Conservation (phyloP, 2,888 invertebrate species). For the Xiphydria camelus region DNA sequence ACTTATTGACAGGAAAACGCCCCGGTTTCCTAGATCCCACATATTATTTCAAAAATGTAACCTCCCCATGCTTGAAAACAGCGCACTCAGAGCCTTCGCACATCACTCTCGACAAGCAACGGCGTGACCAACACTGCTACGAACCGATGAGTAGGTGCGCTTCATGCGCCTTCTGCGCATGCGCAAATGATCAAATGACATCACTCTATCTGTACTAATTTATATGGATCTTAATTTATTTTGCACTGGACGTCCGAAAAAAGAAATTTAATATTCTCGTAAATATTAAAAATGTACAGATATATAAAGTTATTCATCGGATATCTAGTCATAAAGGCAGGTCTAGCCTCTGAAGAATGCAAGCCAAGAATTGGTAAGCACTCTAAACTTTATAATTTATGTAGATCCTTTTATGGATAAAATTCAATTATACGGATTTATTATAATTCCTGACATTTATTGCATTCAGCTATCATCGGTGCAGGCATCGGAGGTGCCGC, state of each 20-base stretch:
- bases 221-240: no score
- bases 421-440: neutral
- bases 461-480: constrained; percentile 63
- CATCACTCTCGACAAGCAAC: constrained; percentile 7
- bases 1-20: constrained; percentile 44
- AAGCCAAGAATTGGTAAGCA: neutral
- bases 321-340: no score
- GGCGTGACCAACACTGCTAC: no score
- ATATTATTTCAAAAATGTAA: constrained; percentile 53
- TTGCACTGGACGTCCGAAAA: no score
- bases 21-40: constrained; percentile 51
- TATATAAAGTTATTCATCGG: no score
- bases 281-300: no score
- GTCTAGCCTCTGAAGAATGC: no score
- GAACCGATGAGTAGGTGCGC: no score
- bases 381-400: constrained; percentile 4
- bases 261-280: no score
- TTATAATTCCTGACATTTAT: constrained; percentile 6
- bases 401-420: neutral
- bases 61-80: constrained; percentile 53
- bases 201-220: no score
- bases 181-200: no score
- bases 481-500: constrained; percentile 68
- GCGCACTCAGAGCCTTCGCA: constrained; percentile 39
- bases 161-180: no score